Base-by-base conservation (phyloP, 1,140 invertebrate species). In the Drosophila pseudoobscura region DNA sequence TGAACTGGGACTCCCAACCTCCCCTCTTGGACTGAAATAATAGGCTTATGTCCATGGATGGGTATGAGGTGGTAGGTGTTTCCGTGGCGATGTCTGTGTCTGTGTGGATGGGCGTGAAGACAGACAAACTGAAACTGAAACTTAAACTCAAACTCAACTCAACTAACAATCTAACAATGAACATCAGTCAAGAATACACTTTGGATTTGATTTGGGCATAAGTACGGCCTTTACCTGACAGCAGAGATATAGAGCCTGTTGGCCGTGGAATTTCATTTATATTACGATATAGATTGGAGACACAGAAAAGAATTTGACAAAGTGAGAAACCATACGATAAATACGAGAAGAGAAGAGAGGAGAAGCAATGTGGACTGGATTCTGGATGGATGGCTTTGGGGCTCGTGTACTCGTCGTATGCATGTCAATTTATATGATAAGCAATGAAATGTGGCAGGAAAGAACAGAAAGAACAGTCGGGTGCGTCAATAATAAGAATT, bases 371-470 rank as follows among this genome's bases (percentile, higher is more conserved):
- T 62, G 35, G 51, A 49, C 57, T 69, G 50, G 62, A 52, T 61
- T 56, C 49, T 59, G 57, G 46, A 46, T 75, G 49, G 45, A 43
- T 72, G 57, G 15, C 13, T 43, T 52, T 15, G 22, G 56, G 57
- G 29, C 49, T 58, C 35, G 59, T 69, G 57, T 58, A 29, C 44
- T 66, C 39, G 45, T 57, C 72, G 35, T 69, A 80, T 57, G 58
- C 62, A 77, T 80, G 80, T 87, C 73, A 85, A 85, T 85, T 85
- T 85, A 85, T 74, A 78, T 85, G 80, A 87, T 85, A 87, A 82
- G 78, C 78, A 55, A 61, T 62, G 73, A 15, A 54, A 57, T 59
- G 45, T 46, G 44, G 58, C 24, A 50, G 53, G 60, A 63, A 55
- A 61, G 62, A 53, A 52, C 45, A 56, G 11, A 39, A 20, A 20